These are phyloP conservation scores for Andrena trimmerana DNA, from an alignment of 2,888 invertebrate genomes.

Conservation along the genomic window DNA sequence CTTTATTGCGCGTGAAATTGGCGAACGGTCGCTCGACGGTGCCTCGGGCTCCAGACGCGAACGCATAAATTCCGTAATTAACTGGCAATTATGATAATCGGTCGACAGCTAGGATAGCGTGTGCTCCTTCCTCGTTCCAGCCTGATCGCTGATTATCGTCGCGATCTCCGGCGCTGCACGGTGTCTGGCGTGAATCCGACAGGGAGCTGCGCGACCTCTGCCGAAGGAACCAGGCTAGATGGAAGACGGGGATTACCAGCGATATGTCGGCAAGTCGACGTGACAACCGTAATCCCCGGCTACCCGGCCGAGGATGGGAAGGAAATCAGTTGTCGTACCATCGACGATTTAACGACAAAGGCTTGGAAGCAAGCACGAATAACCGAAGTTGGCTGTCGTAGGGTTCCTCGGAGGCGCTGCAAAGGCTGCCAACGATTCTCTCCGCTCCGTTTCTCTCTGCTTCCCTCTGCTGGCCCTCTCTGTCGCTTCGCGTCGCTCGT, in stretches of 20 bases:
- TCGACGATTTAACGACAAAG: slow-evolving; percentile 71
- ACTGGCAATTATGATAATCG: slow-evolving; percentile 60
- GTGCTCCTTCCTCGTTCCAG: slow-evolving; percentile 47
- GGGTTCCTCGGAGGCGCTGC: slow-evolving; percentile 33
- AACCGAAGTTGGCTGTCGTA: slow-evolving; percentile 61
- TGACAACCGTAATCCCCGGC: slow-evolving; percentile 46
- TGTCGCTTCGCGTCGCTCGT: slow-evolving; percentile 43
- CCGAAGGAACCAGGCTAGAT: slow-evolving; percentile 4
- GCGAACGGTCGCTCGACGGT: slow-evolving; percentile 30
- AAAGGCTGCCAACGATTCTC: slow-evolving; percentile 43
- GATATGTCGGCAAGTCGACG: slow-evolving; percentile 24
- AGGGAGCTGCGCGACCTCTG: slow-evolving; percentile 1
- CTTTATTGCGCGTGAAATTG: slow-evolving; percentile 57
- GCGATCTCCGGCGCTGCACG: slow-evolving; percentile 1
- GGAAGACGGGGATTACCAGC: slow-evolving; percentile 1
- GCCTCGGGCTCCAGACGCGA: slow-evolving; percentile 1
- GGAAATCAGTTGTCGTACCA: slow-evolving; percentile 62
- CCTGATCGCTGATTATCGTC: slow-evolving; percentile 39
- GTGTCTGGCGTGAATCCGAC: not conserved
- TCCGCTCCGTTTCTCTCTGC: slow-evolving; percentile 34
- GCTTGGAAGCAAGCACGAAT: slow-evolving; percentile 41
- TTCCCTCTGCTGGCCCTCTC: slow-evolving; percentile 16
- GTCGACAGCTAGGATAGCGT: slow-evolving; percentile 28
- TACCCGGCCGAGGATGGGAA: not conserved
- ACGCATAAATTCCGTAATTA: slow-evolving; percentile 41